Percentiles rank a stretch among this genome's conserved stretches.
These are phyloP conservation scores for Reticulitermes speratus DNA, from an alignment of 1,140 invertebrate species.

Conservation along the genomic window DNA sequence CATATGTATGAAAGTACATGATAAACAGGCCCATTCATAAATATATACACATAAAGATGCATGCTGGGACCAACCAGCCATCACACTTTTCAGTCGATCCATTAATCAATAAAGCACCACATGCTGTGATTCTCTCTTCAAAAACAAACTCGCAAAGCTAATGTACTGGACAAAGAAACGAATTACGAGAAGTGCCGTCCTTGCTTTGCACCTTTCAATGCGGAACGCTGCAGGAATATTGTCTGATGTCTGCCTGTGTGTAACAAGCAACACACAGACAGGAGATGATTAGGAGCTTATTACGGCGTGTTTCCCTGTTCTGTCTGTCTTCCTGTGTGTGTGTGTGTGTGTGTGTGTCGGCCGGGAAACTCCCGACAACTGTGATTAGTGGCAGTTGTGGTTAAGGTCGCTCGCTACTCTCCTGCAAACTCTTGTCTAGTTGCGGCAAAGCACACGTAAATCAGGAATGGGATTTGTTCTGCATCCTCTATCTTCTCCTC, in stretches of 20 bases:
- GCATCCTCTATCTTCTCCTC: not conserved
- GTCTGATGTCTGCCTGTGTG: not conserved
- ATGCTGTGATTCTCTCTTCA: too few relatives aligned
- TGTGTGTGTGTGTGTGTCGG: not conserved
- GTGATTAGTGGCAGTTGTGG: not conserved
- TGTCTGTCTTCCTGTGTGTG: too few relatives aligned
- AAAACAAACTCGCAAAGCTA: too few relatives aligned
- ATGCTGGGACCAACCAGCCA: too few relatives aligned
- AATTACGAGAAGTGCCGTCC: not conserved
- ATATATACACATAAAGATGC: too few relatives aligned
- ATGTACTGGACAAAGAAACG: not conserved
- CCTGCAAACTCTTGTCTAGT: not conserved
- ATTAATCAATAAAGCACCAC: too few relatives aligned
- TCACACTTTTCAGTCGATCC: too few relatives aligned
- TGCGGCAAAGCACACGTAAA: not conserved
- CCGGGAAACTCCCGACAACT: not conserved
- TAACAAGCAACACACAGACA: not conserved
- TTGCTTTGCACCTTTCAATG: not conserved
- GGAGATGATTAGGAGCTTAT: constrained; percentile 7
- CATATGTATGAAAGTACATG: too few relatives aligned
- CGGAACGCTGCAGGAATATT: not conserved
- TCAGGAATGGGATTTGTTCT: not conserved
- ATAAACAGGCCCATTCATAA: too few relatives aligned
- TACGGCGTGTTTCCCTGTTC: not conserved
- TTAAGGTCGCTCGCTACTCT: not conserved